A percentile compares a stretch with the other conserved stretches of the same genome.
Conservation (phyloP, 2,797 vertebrate genomes). For the Notoglanidium macrostoma region DNA sequence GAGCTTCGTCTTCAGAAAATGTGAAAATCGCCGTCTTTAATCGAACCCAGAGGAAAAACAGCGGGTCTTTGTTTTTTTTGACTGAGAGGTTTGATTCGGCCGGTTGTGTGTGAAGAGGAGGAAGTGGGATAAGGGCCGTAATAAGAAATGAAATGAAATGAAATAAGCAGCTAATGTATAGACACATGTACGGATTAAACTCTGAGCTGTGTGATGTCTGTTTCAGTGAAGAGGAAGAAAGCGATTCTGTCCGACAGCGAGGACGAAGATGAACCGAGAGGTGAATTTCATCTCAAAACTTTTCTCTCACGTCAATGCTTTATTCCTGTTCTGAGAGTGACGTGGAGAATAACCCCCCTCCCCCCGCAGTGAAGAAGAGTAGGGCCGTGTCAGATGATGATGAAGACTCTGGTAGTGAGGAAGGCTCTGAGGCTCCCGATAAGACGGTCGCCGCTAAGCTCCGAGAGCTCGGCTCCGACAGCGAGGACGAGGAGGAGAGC, state of each 20-base stretch:
- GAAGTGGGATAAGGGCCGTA: not conserved
- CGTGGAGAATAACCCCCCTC: no score
- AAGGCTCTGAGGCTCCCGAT: slow-evolving; percentile 65
- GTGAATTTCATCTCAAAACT: slow-evolving; percentile 47
- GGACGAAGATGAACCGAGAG: slow-evolving; percentile 77
- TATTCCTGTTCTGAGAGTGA: not conserved
- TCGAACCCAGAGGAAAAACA: not conserved
- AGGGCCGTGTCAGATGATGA: slow-evolving; percentile 84
- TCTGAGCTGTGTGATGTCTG: slow-evolving; percentile 1
- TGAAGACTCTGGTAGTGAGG: slow-evolving; percentile 86
- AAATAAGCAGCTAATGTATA: not conserved
- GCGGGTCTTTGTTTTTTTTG: no score
- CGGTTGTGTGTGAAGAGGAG: not conserved
- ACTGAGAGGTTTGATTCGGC: not conserved
- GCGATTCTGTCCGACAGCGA: slow-evolving; percentile 92
- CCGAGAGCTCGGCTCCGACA: slow-evolving; percentile 83
- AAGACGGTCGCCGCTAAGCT: slow-evolving; percentile 75
- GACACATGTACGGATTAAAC: not conserved
- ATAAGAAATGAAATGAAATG: not conserved
- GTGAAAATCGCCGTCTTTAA: not conserved
- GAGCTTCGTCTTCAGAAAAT: no score
- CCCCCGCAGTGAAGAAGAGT: slow-evolving; percentile 79
- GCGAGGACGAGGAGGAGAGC: slow-evolving; percentile 82
- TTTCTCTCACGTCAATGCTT: not conserved
- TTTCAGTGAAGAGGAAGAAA: slow-evolving; percentile 87